These are phyloP conservation scores for Lacerta bilineata DNA, from an alignment of 2,797 vertebrate species.

Conservation along the genomic window DNA sequence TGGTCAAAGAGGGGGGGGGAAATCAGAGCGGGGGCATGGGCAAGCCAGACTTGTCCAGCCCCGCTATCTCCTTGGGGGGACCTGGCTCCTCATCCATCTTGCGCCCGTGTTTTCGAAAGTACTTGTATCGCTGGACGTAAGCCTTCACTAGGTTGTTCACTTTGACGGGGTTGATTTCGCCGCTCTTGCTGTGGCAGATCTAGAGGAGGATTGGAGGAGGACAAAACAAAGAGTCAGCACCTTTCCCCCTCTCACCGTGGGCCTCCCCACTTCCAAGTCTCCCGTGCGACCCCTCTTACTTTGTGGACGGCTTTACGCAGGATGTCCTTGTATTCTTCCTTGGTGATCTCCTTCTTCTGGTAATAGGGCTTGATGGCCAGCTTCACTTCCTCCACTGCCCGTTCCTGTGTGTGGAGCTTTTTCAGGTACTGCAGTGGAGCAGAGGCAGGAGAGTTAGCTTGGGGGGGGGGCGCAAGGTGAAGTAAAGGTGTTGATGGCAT, in stretches of 20 bases:
- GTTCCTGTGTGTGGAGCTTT: constrained; percentile 95
- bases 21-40: constrained; percentile 77
- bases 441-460: not conserved
- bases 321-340: constrained; percentile 96
- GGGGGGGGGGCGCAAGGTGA: too few species aligned
- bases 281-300: constrained; percentile 71
- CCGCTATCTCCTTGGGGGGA: constrained; percentile 71
- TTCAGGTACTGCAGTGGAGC: constrained; percentile 87
- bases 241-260: not conserved
- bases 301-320: constrained; percentile 95
- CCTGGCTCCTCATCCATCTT: constrained; percentile 85
- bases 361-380: constrained; percentile 97
- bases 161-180: constrained; percentile 96
- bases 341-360: constrained; percentile 96
- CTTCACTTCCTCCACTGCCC: constrained; percentile 95
- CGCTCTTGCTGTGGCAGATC: constrained; percentile 96
- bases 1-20: not conserved
- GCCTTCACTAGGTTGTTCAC: constrained; percentile 93
- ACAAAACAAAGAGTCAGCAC: not conserved
- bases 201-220: constrained; percentile 57
- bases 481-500: not conserved
- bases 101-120: constrained; percentile 93
- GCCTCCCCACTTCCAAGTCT: not conserved
- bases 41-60: constrained; percentile 72
- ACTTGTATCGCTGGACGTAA: constrained; percentile 94